phyloP scores from a whole-genome alignment of 2,888 invertebrate genomes.

The Dryadula phaetusa region DNA sequence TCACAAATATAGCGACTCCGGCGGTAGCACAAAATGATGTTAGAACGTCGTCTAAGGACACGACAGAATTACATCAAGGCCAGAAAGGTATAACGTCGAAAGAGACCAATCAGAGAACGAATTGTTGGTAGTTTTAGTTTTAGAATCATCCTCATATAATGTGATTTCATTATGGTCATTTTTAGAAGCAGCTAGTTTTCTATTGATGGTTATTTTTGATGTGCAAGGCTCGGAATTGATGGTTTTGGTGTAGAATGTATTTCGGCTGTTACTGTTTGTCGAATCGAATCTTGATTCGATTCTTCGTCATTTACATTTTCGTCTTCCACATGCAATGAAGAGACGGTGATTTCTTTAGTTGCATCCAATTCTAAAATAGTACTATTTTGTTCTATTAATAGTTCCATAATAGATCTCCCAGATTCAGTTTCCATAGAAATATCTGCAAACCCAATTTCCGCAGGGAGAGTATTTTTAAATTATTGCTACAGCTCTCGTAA shows the following conservation, averaged over 20 bases:
- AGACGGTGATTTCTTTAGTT: constrained; percentile 41
- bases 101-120: constrained; percentile 41
- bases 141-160: constrained; percentile 42
- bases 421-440: constrained; percentile 40
- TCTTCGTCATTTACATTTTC: constrained; percentile 35
- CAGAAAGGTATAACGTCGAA: constrained; percentile 48
- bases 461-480: constrained; percentile 40
- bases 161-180: constrained; percentile 44
- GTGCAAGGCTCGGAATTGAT: constrained; percentile 41
- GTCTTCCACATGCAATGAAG: constrained; percentile 37
- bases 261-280: constrained; percentile 38
- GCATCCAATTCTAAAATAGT: constrained; percentile 37
- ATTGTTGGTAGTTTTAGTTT: constrained; percentile 39
- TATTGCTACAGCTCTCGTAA: constrained; percentile 42
- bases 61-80: constrained; percentile 42
- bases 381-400: constrained; percentile 40
- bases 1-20: too few species aligned
- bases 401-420: constrained; percentile 39
- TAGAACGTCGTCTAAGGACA: constrained; percentile 49
- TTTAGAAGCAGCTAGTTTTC: constrained; percentile 34
- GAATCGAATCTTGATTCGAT: constrained; percentile 17
- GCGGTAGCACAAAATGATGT: too few species aligned
- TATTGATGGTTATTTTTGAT: constrained; percentile 39
- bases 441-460: constrained; percentile 39
- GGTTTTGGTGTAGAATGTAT: constrained; percentile 40